These are phyloP conservation scores for Xenopus laevis DNA, from an alignment of 2,113 vertebrate species.

Conservation along the genomic window DNA sequence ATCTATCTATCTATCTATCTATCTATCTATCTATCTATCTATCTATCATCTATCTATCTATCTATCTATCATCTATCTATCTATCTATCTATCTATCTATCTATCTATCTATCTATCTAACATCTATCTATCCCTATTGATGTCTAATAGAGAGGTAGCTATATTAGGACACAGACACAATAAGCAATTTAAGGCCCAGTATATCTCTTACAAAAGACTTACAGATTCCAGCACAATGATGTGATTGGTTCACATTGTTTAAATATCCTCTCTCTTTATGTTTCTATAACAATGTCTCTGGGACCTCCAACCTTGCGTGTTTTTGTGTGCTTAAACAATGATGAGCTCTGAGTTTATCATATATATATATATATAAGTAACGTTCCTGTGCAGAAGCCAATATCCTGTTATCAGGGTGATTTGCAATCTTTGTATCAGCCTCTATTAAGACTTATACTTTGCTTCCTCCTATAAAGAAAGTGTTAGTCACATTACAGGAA, in stretches of 20 bases:
- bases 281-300: conserved; percentile 3
- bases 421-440: conserved; percentile 17
- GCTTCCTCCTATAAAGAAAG: conserved; percentile 13
- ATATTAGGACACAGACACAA: too few species aligned
- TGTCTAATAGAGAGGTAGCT: too few species aligned
- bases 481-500: conserved; percentile 33
- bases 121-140: too few species aligned
- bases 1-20: too few species aligned
- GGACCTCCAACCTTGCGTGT: neutral
- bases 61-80: too few species aligned
- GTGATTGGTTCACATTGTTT: neutral
- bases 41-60: too few species aligned
- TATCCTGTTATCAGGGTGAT: conserved; percentile 17
- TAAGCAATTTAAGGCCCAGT: too few species aligned
- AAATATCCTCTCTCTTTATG: neutral
- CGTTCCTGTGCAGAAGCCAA: conserved; percentile 1
- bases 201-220: too few species aligned
- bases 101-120: neutral
- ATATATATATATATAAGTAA: conserved; percentile 6
- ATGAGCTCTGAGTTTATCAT: conserved; percentile 15
- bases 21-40: too few species aligned
- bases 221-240: neutral
- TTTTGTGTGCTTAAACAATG: too few species aligned
- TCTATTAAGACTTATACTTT: neutral
- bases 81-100: too few species aligned